phyloP scores from a whole-genome alignment of 2,113 vertebrate genomes.

The Rhodinocichla rosea region DNA sequence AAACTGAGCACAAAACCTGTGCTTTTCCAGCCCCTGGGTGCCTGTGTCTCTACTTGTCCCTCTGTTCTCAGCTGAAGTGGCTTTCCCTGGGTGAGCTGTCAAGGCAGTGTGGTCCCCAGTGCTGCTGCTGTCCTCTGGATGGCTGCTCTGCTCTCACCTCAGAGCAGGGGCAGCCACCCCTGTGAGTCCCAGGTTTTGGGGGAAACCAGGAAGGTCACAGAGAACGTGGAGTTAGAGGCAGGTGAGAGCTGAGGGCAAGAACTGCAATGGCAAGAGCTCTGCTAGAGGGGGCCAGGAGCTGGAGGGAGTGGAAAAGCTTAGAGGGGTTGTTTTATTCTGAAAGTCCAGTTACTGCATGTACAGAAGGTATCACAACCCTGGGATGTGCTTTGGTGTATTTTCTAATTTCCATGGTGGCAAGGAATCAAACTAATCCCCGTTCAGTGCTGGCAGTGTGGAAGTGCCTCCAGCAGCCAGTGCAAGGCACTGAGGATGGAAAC shows the following conservation, averaged over 20 bases:
- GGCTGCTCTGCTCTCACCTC: not conserved
- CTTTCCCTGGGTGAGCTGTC: not conserved
- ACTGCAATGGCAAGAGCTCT: not conserved
- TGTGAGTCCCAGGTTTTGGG: fast-evolving
- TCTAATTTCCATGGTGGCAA: not conserved
- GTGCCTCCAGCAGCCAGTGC: not conserved
- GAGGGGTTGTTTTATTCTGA: not conserved
- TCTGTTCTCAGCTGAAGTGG: not conserved
- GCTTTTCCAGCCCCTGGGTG: not conserved
- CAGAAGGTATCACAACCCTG: not conserved
- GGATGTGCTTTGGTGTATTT: not conserved
- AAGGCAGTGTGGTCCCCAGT: fast-evolving
- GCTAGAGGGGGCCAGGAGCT: fast-evolving
- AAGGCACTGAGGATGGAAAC: not conserved
- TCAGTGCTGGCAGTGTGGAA: not conserved
- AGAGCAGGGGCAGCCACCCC: not conserved
- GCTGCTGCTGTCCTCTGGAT: not conserved
- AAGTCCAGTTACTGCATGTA: not conserved
- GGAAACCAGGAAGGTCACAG: not conserved
- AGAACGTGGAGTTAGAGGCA: no score
- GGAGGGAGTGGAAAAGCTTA: not conserved
- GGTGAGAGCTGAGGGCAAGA: not conserved
- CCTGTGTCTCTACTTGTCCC: not conserved
- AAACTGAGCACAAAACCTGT: fast-evolving
- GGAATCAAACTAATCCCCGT: not conserved